Evolutionary conservation across 2,113 vertebrate genomes (phyloP), one percentile per base, ranked within the genome.

Genomic region (Rhegmatorhina hoffmannsi): DNA sequence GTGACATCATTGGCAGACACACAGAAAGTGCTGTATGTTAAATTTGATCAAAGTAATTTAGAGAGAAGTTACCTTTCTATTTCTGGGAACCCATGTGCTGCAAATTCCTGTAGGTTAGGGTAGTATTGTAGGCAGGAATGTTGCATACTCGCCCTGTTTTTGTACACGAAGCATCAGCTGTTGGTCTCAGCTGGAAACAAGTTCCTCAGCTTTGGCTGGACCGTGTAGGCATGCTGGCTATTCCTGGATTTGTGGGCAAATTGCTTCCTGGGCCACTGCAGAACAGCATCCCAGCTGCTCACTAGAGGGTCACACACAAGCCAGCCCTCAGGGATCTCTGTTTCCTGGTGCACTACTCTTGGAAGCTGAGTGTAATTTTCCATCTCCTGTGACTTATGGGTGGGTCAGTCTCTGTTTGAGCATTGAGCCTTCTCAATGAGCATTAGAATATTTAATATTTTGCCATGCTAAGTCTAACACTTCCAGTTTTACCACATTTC

Each of bases 151-250:
- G 20, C 31, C 59, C 64, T 77, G 73, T 18, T 93, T 74, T 58
- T 74, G 15, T 36, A 40, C 46, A 77, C 31, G 10, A 38, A 84
- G 36, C 81, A 74, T 81, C 77, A 81, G 64, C 84, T 77, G 69
- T 52, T 89, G 77, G 29, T 84, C 88, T 84, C 92, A 84, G 84
- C 78, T 87, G 90, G 81, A 89, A 87, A 74, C 9, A 31, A 40
- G 64, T 46, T 80, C n/a, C n/a, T 70, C 53, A 70, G 88, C 69
- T 93, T 69, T 78, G 90, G 79, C 21, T 69, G 69, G 60, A 25
- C 56, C 40, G 21, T 15, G 84, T n/a, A 36, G 43, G 23, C 81
- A 62, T 1, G 4, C 64, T 87, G 92, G 69, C 74, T 95, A 1
- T 66, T 87, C 84, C 38, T 84, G 81, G 62, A 8, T 70, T 62